Evolutionary conservation across 2,113 vertebrate genomes (phyloP), one percentile per base, ranked within the genome.

Genomic region (Rhombomys opimus): DNA sequence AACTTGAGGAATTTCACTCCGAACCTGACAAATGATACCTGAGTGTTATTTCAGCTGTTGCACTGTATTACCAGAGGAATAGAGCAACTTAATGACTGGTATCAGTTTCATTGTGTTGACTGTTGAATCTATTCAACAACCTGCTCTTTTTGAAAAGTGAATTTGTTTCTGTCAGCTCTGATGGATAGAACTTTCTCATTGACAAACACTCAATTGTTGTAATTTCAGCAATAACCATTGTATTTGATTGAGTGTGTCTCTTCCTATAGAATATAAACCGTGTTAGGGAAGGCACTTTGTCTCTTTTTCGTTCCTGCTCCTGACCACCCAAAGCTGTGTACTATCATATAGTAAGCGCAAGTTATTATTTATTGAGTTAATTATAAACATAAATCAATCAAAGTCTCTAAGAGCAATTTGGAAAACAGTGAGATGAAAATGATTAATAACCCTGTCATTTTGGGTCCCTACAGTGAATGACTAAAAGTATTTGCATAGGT

Each of bases 141-240:
- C 38, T 81, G 91, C 30, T 41, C 7, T 90, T 95, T 93, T 94
- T 52, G 93, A 95, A 95, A 95, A 75, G 9, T 65, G 1, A 81
- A 77, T 88, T 92, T 92, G 57, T 30, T 91, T 96, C 38, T 70
- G 5, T 95, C 57, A 46, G n/a, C 30, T 80, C 50, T 94, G 8
- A 4, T 68, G 17, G 2, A 46, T 72, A 8, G 38, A 67, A 72
- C 50, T 82, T 96, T 95, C 11, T 91, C 90, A 20, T 89, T 95
- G 86, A 91, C 78, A 95, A 90, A 87, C 77, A 85, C 38, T 96
- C 57, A 94, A 59, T 38, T 91, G 68, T 67, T 96, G 68, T 90
- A 92, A 11, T 87, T 91, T 46, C 38, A 59, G 81, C 46, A 87
- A 9, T 85, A 70, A 10, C 17, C 57, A 88, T 90, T 95, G 8